Conservation (phyloP, 1,140 invertebrate species). For the Euwallacea fornicatus region DNA sequence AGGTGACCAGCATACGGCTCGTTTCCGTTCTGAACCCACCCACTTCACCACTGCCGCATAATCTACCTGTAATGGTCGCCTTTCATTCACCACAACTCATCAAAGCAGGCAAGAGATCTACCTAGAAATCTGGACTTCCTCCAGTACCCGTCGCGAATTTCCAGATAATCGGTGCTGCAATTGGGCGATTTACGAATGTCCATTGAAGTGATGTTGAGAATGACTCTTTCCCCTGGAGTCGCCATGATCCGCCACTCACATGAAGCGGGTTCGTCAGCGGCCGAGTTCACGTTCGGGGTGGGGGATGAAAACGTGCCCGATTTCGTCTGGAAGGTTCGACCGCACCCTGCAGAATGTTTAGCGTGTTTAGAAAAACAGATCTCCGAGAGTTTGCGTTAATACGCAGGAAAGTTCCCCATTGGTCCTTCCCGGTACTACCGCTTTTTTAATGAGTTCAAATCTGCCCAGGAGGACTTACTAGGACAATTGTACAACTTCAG, state of each 20-base stretch:
- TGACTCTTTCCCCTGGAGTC: conserved; percentile 92
- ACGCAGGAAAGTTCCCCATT: not conserved
- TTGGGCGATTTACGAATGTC: conserved; percentile 85
- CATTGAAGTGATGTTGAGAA: conserved; percentile 85
- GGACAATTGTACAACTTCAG: conserved; percentile 94
- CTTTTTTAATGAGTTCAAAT: too few species aligned
- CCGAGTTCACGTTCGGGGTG: conserved; percentile 62
- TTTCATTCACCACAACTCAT: not conserved
- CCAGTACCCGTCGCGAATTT: conserved; percentile 93
- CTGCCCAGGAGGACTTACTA: conserved; percentile 62
- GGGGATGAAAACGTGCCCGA: conserved; percentile 80
- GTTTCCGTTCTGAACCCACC: conserved; percentile 74
- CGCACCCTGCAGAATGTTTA: conserved; percentile 70
- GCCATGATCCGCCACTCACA: conserved; percentile 97
- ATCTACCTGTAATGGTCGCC: conserved; percentile 56
- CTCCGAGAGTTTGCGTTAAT: not conserved
- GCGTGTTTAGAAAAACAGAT: not conserved
- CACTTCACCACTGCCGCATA: conserved; percentile 79
- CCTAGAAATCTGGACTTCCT: conserved; percentile 78
- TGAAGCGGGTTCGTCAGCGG: conserved; percentile 63
- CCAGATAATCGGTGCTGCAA: conserved; percentile 87
- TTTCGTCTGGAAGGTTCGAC: conserved; percentile 88
- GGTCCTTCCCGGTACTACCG: too few species aligned
- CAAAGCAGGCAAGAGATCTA: conserved; percentile 30
- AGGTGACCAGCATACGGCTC: conserved; percentile 83